phyloP scores from a whole-genome alignment of 2,888 invertebrate species.

The Trypoxylon attenuatum region DNA sequence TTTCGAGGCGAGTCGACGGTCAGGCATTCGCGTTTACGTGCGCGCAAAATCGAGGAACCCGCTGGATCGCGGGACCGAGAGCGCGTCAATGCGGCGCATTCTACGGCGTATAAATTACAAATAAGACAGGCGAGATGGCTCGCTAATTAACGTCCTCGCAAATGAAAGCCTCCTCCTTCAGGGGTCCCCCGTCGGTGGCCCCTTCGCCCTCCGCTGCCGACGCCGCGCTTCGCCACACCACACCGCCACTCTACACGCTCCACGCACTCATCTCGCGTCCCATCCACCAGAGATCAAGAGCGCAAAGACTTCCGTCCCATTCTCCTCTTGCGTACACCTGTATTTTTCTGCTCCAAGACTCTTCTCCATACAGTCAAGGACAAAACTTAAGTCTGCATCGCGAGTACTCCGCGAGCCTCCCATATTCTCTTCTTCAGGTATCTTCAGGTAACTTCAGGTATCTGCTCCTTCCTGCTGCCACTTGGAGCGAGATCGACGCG shows the following conservation, averaged over 20 bases:
- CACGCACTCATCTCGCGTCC: slow-evolving; percentile 3
- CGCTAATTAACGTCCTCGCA: slow-evolving; percentile 65
- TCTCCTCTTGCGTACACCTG: slow-evolving; percentile 5
- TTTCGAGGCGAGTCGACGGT: background rate
- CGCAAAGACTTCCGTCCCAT: slow-evolving; percentile 39
- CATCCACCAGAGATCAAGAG: slow-evolving; percentile 40
- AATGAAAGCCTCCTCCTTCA: slow-evolving; percentile 49
- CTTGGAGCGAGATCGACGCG: no score
- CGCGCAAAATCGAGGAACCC: slow-evolving; percentile 14
- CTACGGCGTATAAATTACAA: slow-evolving; percentile 61
- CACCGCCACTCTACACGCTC: slow-evolving; percentile 6
- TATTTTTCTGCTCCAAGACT: background rate
- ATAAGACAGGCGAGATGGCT: slow-evolving; percentile 62
- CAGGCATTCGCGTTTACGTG: slow-evolving; percentile 18
- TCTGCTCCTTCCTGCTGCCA: no score
- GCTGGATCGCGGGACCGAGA: slow-evolving; percentile 11
- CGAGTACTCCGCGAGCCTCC: no score
- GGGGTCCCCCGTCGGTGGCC: slow-evolving; percentile 11
- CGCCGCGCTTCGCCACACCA: background rate
- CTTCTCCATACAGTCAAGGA: slow-evolving; percentile 17
- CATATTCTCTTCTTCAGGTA: no score
- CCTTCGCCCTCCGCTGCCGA: background rate
- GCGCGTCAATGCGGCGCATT: slow-evolving; percentile 54
- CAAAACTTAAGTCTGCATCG: slow-evolving; percentile 5
- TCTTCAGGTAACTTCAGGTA: no score